Base-by-base conservation (phyloP, 2,888 invertebrate species). In the Acanthacorydalis orientalis region DNA sequence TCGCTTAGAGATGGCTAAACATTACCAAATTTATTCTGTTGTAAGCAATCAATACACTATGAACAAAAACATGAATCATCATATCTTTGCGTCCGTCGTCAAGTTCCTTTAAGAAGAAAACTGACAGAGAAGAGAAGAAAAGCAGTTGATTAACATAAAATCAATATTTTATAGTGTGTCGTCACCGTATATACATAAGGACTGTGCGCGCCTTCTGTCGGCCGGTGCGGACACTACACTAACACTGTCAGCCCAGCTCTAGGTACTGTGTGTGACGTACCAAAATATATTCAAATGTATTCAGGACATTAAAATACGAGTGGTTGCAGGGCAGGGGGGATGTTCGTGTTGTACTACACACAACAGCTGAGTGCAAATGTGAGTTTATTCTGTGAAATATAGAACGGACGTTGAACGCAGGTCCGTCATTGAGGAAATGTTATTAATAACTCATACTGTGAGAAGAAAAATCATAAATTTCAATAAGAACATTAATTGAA, bases 261-360 rank as follows among this genome's bases (percentile, higher is more conserved):
- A 37, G 7, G 14, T 9, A 37, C 37, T 37, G 37, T 37, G 12
- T 14, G 37, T 43, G 53, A 51, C 51, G 50, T 51, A 53, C 55
- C 62, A 59, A 66, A 67, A 67, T 66, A 61, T 66, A 67, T 67
- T 66, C 65, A 67, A 67, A 67, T 67, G 62, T 67, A 67, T 67
- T 65, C 65, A 59, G 62, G 65, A 65, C 65, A 67, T 66, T 42
- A 35, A 43, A 47, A 47, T 37, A 42, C 42, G 37, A 38, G 23
- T n/a, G 38, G 37, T 16, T 42, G 42, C 31, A 31, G 15, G 16
- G 31, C 42, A 42, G 42, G 12, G 23, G 23, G 23, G 23, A 23
- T 23, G 23, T 23, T 23, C 23, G 23, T 23, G 23, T 23, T 23
- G 23, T 23, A 23, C 23, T 23, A 23, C 23, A 23, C 23, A 23